A percentile compares a stretch with the other conserved stretches of the same genome.
These are phyloP conservation scores for Hycleus phaleratus DNA, from an alignment of 1,140 invertebrate species.

Conservation along the genomic window DNA sequence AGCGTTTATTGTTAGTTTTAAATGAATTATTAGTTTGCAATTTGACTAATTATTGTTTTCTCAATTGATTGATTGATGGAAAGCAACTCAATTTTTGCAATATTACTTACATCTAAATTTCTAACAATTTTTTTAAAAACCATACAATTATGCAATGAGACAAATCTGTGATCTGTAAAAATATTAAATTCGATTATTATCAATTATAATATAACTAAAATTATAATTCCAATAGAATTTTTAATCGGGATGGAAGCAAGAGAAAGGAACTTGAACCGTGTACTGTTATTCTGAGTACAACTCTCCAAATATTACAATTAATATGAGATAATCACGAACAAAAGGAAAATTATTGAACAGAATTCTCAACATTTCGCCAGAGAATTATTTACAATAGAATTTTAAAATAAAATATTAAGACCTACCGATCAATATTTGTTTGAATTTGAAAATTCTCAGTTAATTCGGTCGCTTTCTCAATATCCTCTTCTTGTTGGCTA, in stretches of 20 bases:
- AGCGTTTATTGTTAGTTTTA: no score
- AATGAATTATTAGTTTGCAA: no score
- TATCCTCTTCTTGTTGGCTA: conserved; percentile 1
- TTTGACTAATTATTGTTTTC: no score
- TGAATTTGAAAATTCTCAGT: conserved; percentile 4
- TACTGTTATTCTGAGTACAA: neutral
- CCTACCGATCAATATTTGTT: conserved; percentile 11
- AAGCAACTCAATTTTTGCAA: conserved; percentile 3
- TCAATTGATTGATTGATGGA: neutral
- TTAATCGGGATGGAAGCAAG: neutral
- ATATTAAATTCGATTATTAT: conserved; percentile 1
- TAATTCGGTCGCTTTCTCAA: conserved; percentile 3
- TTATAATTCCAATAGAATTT: no score
- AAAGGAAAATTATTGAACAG: conserved; percentile 4
- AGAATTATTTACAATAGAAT: conserved; percentile 2
- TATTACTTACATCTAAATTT: conserved; percentile 1
- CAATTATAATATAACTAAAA: neutral
- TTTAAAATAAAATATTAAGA: neutral
- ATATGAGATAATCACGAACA: neutral
- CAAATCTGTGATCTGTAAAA: conserved; percentile 12
- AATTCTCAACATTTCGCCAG: conserved; percentile 10
- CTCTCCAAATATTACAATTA: conserved; percentile 4
- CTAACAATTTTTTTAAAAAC: neutral
- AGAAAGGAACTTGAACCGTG: conserved; percentile 1
- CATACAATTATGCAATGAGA: conserved; percentile 9